phyloP scores from a whole-genome alignment of 2,113 vertebrate genomes.

The Oryctolagus cuniculus region DNA sequence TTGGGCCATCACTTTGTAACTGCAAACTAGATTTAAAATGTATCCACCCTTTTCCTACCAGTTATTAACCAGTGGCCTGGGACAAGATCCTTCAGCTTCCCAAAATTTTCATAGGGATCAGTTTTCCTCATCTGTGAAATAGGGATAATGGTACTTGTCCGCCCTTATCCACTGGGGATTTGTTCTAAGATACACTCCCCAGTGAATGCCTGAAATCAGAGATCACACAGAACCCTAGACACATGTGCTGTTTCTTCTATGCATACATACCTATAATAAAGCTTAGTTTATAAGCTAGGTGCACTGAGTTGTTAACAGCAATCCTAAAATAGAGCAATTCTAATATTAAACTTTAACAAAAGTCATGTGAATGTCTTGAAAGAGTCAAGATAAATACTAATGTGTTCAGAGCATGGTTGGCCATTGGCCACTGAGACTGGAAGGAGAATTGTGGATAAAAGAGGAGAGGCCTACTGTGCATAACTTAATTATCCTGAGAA shows the following conservation, averaged over 20 bases:
- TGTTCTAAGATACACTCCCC: neutral
- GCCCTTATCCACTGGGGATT: neutral
- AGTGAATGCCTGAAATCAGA: too few relatives aligned
- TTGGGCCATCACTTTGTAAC: neutral
- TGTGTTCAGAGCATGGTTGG: neutral
- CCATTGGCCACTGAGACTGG: neutral
- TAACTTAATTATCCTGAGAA: neutral
- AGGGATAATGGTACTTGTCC: neutral
- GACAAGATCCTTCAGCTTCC: neutral
- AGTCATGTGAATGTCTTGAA: neutral
- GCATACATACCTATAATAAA: neutral
- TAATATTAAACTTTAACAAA: neutral
- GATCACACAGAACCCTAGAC: neutral
- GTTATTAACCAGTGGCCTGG: neutral
- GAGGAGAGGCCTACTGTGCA: neutral
- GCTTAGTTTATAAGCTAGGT: neutral
- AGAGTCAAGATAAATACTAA: neutral
- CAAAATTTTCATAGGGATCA: neutral
- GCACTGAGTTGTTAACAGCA: neutral
- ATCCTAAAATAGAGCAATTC: neutral
- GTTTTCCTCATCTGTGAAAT: neutral
- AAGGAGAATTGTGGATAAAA: neutral
- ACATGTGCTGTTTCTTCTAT: neutral
- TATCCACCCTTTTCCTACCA: neutral
- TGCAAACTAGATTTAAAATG: accelerated